Conservation (phyloP, 2,888 invertebrate genomes). For the Myopa tessellatipennis region DNA sequence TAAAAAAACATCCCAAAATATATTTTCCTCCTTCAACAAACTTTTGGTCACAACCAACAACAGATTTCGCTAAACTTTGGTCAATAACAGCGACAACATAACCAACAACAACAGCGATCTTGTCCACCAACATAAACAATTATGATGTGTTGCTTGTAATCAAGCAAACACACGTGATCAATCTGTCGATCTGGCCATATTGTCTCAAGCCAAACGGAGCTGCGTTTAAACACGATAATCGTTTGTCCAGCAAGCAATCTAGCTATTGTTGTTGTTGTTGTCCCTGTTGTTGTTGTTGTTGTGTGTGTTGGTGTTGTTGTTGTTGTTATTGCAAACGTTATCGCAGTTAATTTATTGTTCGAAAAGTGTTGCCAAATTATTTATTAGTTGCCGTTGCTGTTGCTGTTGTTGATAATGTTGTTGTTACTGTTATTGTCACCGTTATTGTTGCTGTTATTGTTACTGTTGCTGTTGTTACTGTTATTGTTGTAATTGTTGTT, state of each 20-base stretch:
- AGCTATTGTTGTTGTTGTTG: not conserved
- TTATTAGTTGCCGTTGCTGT: conserved; percentile 6
- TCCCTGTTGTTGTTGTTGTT: not conserved
- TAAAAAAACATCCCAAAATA: too few relatives aligned
- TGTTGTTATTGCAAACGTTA: conserved; percentile 18
- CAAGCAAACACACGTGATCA: conserved; percentile 20
- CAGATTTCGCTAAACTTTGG: not conserved
- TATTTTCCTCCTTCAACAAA: too few relatives aligned
- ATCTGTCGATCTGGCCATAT: conserved; percentile 14
- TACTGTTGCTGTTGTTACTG: not conserved
- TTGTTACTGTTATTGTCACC: too few relatives aligned
- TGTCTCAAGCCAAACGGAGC: too few relatives aligned
- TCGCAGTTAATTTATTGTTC: conserved; percentile 28
- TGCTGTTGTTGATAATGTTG: too few relatives aligned
- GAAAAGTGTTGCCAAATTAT: conserved; percentile 32
- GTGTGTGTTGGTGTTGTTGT: not conserved
- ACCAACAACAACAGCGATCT: not conserved
- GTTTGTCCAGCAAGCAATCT: not conserved
- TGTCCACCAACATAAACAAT: conserved; percentile 11
- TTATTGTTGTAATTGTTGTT: not conserved
- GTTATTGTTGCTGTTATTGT: too few relatives aligned
- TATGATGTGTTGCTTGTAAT: conserved; percentile 8
- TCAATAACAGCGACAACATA: not conserved
- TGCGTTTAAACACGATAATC: too few relatives aligned
- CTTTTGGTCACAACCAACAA: not conserved